Base-by-base conservation (phyloP, 2,888 invertebrate genomes). In the Sthenelais limicola region DNA sequence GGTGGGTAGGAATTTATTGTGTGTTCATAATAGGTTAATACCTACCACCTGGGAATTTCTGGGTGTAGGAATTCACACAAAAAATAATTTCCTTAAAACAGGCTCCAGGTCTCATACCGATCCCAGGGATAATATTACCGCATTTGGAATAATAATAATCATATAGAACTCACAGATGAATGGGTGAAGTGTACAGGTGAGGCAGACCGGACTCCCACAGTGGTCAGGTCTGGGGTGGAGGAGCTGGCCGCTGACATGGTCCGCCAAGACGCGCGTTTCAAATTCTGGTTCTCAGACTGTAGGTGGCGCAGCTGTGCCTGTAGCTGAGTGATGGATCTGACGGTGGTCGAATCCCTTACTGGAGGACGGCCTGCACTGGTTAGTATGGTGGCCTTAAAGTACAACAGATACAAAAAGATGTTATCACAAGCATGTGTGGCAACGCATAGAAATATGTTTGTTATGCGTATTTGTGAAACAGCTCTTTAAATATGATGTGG, bases 251-350 rank as follows among this genome's bases (percentile, higher is more conserved):
- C 24, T 5, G 21, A 32, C 38, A 12, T 43, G 5, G 62, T 21
- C 54, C 58, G 49, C 48, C 32, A 47, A 3, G 66, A 21, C 4
- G 38, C 38, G 1, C 71, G 47, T 43, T 49, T 69, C 32, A 84
- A 79, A 5, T 73, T 73, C 24, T 74, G 78, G 74, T 85, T 84
- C 52, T 85, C 84, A 15, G 76, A 72, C 71, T 83, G 81, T 4
- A 85, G 79, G 54, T 82, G 81, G 58, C 79, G 76, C n/a, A 85
- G 82, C 74, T 82, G 80, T 32, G 74, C 73, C 76, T 83, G 82
- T 54, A 85, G 79, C 32, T 80, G 73, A 18, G 56, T 52, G 5
- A 48, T 56, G 24, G 74, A 28, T 79, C 73, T n/a, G 80, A 72
- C 66, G 78, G 73, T 62, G 5, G 15, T 38, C 35, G 68, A 28